Conservation (phyloP, 1,140 invertebrate genomes). For the Pissodes strobi region DNA sequence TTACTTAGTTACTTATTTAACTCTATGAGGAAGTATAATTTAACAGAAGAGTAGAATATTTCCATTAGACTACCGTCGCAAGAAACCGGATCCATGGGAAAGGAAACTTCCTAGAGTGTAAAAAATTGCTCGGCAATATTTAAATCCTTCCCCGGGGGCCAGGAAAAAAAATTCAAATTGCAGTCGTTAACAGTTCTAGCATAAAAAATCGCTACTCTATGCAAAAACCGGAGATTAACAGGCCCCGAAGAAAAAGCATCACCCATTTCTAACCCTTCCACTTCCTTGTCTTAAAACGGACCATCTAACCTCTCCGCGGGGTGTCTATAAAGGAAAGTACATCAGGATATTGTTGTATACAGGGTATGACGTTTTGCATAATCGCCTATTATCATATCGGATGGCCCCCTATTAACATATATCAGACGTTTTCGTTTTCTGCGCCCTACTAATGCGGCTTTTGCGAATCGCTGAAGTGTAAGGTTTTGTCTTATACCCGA, state of each 20-base stretch:
- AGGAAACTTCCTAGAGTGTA: not conserved
- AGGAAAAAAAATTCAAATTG: conserved; percentile 22
- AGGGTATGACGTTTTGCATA: conserved; percentile 21
- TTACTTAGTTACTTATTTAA: no score
- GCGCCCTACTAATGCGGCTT: conserved; percentile 6
- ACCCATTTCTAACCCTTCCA: conserved; percentile 7
- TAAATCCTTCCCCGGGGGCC: conserved; percentile 7
- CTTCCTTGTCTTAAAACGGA: conserved; percentile 24
- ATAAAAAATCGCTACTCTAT: conserved; percentile 23
- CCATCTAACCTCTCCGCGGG: conserved; percentile 8
- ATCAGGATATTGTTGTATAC: conserved; percentile 1
- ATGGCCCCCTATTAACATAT: conserved; percentile 25
- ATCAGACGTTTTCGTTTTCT: not conserved
- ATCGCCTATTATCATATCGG: conserved; percentile 25
- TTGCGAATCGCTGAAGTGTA: conserved; percentile 26
- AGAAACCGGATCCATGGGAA: conserved; percentile 7
- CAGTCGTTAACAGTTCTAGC: conserved; percentile 16
- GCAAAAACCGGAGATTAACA: conserved; percentile 17
- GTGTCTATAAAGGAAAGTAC: not conserved
- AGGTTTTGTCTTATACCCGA: conserved; percentile 24
- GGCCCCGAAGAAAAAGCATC: not conserved
- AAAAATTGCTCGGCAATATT: conserved; percentile 4
- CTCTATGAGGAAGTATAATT: no score
- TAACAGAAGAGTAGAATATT: no score
- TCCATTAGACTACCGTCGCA: no score